Evolutionary conservation across 2,888 invertebrate genomes (phyloP), one percentile per base, ranked within the genome.

Genomic region (Dicycla oo): DNA sequence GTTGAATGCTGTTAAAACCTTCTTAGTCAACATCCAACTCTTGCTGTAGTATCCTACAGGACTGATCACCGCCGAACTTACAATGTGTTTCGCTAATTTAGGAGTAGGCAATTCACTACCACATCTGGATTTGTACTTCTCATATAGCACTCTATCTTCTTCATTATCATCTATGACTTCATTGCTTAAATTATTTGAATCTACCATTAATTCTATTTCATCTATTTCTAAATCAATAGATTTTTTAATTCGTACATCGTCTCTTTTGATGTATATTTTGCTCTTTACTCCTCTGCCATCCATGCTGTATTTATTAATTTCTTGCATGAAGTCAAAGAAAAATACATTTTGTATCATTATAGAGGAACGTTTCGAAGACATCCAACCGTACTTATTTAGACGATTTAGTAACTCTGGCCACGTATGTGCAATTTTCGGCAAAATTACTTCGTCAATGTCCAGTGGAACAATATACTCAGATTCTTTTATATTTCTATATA

Each of bases 381-480:
- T 91, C 91, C 94, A 95, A n/a, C 95, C 95, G 20, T 88, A 83
- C 13, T 82, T 86, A 70, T 90, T 90, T 47, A 97, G 91, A 62
- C 96, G 95, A 69, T 91, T 87, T 53, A 98, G 85, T 80, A 98
- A 89, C 73, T 96, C 94, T 53, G 93, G 88, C 97, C 97, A 97
- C 40, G 95, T 97, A 61, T 93, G 89, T 38, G 96, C 95, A 79
- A 94, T 92, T 88, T 97, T 96, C 26, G 98, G 98, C 68, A 98
- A 95, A 71, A 98, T 96, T 63, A 98, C 94, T 94, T 98, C 98
- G 90, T 98, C 98, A 58, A 97, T 95, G 89, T 98, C 98, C 83
- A 98, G 92, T 15, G 98, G 97, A 43, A 98, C 93, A 26, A 98
- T 93, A 89, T 95, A 97, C 85, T 97, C 96, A 53, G 97, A 97